A percentile compares a stretch with the other conserved stretches of the same genome.
These are phyloP conservation scores for Ectemnius cavifrons DNA, from an alignment of 2,888 invertebrate species.

Conservation along the genomic window DNA sequence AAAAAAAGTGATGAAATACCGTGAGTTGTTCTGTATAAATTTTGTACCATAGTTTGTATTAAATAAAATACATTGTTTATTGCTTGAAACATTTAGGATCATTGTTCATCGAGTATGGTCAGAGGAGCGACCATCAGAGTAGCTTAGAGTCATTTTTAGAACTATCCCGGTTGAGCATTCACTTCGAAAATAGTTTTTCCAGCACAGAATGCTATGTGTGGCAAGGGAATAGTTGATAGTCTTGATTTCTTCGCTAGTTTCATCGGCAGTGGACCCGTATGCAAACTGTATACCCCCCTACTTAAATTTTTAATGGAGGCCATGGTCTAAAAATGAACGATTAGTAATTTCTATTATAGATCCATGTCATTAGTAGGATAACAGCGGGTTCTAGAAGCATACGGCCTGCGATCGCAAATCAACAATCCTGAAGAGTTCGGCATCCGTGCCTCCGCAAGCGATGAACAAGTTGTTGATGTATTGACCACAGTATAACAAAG, in stretches of 20 bases:
- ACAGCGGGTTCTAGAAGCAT: constrained; percentile 63
- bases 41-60: constrained; percentile 83
- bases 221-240: constrained; percentile 71
- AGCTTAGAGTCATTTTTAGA: too few species aligned
- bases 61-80: constrained; percentile 79
- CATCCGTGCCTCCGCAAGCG: constrained; percentile 82
- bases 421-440: constrained; percentile 82
- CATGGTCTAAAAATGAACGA: constrained; percentile 78
- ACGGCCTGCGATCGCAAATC: constrained; percentile 82
- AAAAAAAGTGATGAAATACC: constrained; percentile 73
- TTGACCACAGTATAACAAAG: constrained; percentile 83
- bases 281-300: constrained; percentile 81
- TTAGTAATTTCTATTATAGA: constrained; percentile 24
- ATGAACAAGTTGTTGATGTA: constrained; percentile 81
- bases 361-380: constrained; percentile 16
- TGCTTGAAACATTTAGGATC: constrained; percentile 77
- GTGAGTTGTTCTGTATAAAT: constrained; percentile 79
- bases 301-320: constrained; percentile 80
- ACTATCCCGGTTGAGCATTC: constrained; percentile 67
- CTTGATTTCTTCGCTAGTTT: constrained; percentile 50
- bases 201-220: constrained; percentile 81
- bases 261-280: constrained; percentile 78
- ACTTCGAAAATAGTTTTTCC: constrained; percentile 81
- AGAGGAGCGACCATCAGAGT: neutral
- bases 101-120: constrained; percentile 34